phyloP scores from a whole-genome alignment of 2,888 invertebrate genomes.

The Nesidiocoris tenuis region DNA sequence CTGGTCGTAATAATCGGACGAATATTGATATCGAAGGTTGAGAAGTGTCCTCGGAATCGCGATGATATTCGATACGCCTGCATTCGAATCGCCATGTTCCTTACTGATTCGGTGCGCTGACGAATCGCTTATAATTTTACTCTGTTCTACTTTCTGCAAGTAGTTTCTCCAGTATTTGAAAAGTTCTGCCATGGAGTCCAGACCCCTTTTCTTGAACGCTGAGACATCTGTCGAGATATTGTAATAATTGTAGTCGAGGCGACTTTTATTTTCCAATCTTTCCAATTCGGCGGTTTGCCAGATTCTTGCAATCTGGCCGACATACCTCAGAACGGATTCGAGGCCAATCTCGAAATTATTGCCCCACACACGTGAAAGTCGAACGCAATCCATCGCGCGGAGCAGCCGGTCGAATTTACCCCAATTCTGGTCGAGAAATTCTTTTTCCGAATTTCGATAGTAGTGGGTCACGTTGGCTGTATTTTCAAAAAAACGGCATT shows the following conservation, averaged over 20 bases:
- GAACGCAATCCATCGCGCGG: not conserved
- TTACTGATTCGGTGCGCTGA: no score
- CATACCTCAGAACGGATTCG: not conserved
- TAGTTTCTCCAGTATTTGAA: not conserved
- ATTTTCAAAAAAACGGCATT: no score
- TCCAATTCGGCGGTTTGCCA: not conserved
- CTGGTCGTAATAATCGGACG: no score
- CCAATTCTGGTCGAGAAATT: not conserved
- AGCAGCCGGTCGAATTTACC: not conserved
- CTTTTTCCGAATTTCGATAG: not conserved
- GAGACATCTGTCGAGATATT: not conserved
- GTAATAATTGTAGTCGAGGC: no score
- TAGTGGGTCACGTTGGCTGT: not conserved
- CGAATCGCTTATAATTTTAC: not conserved
- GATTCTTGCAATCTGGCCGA: not conserved
- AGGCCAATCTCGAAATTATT: not conserved
- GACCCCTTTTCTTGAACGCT: not conserved
- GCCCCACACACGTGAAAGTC: no score
- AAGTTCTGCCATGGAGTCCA: not conserved
- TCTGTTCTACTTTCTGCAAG: not conserved
- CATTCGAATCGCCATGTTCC: not conserved
- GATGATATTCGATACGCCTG: not conserved
- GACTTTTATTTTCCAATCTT: not conserved
- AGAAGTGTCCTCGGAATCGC: not conserved
- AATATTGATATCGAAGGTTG: not conserved